Evolutionary conservation across 2,888 invertebrate species (phyloP).

Genomic region (Gasteruption jaculator): DNA sequence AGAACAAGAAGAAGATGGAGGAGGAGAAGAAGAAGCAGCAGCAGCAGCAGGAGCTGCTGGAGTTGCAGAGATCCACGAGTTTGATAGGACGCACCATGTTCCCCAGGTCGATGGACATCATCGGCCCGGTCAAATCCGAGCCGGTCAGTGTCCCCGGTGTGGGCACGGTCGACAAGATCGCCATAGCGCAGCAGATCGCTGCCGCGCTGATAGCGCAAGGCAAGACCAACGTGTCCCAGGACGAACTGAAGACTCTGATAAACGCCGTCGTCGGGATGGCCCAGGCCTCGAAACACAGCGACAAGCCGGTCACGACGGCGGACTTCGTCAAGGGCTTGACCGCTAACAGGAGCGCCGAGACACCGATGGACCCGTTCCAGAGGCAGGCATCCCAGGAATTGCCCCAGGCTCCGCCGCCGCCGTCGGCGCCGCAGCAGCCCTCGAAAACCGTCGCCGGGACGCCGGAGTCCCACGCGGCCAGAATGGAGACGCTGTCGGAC

Average conservation of each 20-base stretch:
- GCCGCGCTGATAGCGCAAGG: constrained; percentile 75
- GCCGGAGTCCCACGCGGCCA: constrained; percentile 44
- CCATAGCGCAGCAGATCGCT: constrained; percentile 78
- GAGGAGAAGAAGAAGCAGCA: constrained; percentile 42
- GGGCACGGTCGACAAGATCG: constrained; percentile 72
- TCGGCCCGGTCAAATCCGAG: constrained; percentile 41
- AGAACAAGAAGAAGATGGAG: constrained; percentile 53
- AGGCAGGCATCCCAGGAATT: constrained; percentile 21
- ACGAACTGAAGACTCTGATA: constrained; percentile 73
- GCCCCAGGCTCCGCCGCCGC: constrained; percentile 17
- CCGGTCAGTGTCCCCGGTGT: constrained; percentile 65
- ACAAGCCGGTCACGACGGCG: constrained; percentile 55
- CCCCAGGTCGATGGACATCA: constrained; percentile 29
- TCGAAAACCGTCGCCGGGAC: neutral
- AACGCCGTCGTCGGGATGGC: constrained; percentile 74
- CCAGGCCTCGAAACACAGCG: constrained; percentile 57
- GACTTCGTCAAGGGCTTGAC: constrained; percentile 51
- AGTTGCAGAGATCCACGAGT: constrained; percentile 31
- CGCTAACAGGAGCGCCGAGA: constrained; percentile 13
- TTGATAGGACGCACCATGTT: constrained; percentile 31
- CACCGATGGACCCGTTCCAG: too few relatives aligned
- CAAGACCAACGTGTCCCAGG: constrained; percentile 74
- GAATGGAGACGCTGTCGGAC: constrained; percentile 75
- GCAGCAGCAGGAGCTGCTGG: constrained; percentile 35
- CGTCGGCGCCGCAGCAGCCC: constrained; percentile 4